Conservation (phyloP, 2,113 vertebrate genomes). For the Glaucomys volans region DNA sequence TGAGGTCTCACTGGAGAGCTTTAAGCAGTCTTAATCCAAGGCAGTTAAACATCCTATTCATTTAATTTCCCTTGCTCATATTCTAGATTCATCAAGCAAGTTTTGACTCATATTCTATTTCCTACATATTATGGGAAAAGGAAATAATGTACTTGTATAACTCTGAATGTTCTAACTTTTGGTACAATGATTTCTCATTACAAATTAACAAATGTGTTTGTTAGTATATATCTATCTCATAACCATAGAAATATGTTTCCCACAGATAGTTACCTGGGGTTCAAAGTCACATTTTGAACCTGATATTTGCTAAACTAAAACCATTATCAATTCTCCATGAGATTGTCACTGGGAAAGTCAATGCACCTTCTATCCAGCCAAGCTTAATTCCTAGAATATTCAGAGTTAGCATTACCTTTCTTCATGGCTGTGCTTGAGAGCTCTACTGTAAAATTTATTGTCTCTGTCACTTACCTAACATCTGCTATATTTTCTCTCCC, state of each 20-base stretch:
- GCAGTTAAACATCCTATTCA: no score
- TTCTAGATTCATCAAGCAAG: not conserved
- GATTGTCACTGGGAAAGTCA: not conserved
- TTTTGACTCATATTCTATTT: not conserved
- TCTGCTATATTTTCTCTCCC: not conserved
- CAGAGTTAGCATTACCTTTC: not conserved
- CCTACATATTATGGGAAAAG: not conserved
- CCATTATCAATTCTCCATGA: not conserved
- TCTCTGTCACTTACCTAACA: not conserved
- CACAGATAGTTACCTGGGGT: not conserved
- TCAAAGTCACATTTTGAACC: not conserved
- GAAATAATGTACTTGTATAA: not conserved
- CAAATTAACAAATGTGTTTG: not conserved
- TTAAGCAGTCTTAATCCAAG: not conserved
- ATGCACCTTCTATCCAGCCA: not conserved
- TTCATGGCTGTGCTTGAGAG: not conserved
- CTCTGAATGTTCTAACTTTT: not conserved
- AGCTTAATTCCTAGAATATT: not conserved
- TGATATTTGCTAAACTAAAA: not conserved
- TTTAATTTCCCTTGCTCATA: not conserved
- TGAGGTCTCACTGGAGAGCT: not conserved
- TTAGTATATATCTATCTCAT: not conserved
- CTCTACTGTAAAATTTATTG: not conserved
- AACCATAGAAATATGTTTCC: not conserved
- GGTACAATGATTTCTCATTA: not conserved